Conservation (phyloP, 2,797 vertebrate genomes). For the Mico argentatus region DNA sequence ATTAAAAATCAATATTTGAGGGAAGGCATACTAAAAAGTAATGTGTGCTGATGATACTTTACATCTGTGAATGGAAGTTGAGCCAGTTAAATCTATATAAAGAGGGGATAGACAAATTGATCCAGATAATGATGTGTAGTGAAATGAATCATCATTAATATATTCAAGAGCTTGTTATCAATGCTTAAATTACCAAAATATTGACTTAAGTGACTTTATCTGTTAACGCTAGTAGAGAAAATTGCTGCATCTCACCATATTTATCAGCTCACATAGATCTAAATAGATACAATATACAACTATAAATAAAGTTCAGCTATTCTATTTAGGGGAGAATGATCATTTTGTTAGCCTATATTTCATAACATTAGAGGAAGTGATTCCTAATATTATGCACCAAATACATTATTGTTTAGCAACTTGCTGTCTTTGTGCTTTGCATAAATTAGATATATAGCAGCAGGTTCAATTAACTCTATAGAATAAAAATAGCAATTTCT, state of each 20-base stretch:
- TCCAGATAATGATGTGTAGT: slow-evolving; percentile 50
- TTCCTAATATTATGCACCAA: slow-evolving; percentile 62
- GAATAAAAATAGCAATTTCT: slow-evolving; percentile 73
- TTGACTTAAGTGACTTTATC: slow-evolving; percentile 67
- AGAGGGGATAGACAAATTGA: slow-evolving; percentile 66
- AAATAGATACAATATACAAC: slow-evolving; percentile 44
- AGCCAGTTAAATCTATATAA: slow-evolving; percentile 59
- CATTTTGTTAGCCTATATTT: slow-evolving; percentile 62
- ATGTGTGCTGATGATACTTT: slow-evolving; percentile 57
- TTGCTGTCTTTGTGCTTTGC: slow-evolving; percentile 70
- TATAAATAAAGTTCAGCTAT: slow-evolving; percentile 72
- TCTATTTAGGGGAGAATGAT: slow-evolving; percentile 61
- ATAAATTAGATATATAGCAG: slow-evolving; percentile 73
- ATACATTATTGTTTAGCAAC: slow-evolving; percentile 66
- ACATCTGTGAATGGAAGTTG: slow-evolving; percentile 55
- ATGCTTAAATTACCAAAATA: slow-evolving; percentile 69
- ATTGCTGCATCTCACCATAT: slow-evolving; percentile 55
- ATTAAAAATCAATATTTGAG: slow-evolving; percentile 78
- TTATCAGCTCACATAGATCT: slow-evolving; percentile 52
- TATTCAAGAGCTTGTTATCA: slow-evolving; percentile 62
- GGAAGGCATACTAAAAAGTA: slow-evolving; percentile 53
- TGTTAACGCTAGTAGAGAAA: slow-evolving; percentile 55
- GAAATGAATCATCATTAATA: slow-evolving; percentile 71
- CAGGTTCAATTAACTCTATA: slow-evolving; percentile 71
- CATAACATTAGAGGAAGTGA: slow-evolving; percentile 51